Evolutionary conservation across 2,888 invertebrate species (phyloP), one percentile per base, ranked within the genome.

Genomic region (Heliconius charithonia): DNA sequence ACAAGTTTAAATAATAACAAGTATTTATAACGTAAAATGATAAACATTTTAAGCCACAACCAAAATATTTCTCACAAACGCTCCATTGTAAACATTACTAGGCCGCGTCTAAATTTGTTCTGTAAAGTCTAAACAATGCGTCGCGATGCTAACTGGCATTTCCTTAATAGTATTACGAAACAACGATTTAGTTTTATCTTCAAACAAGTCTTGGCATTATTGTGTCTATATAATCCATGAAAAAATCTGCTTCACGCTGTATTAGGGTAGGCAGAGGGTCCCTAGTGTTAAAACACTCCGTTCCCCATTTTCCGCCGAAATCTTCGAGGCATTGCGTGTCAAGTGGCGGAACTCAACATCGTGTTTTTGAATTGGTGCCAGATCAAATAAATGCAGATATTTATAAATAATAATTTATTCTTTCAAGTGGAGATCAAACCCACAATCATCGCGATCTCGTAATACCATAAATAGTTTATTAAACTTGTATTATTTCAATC

Each of bases 71-170:
- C 32, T 9, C n/a, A 62, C 62, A n/a, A 37, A 69, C 69, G 69
- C 3, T 45, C 25, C 25, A 27, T 69, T 69, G 69, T 41, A 41
- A 69, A 69, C 63, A 25, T 41, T 41, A 62, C 41, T 45, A 45
- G 70, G 41, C 70, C 62, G 37, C 22, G 27, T 75, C 67, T 75
- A 75, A 70, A 45, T 71, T 41, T 25, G 72, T 72, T 29, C 72
- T 59, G 22, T 72, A 59, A 59, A 72, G 12, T 72, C 72, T 72
- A 72, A 72, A 72, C 72, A 72, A 72, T 25, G 59, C 37, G n/a
- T 72, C 59, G 29, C 6, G 4, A 59, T 56, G 9, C 59, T 72
- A 59, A 32, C 59, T 7, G 56, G 32, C 29, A 71, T 56, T 72
- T 72, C 59, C 72, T 72, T 72, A 59, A 59, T 25, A 56, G 59